Evolutionary conservation across 2,113 vertebrate genomes (phyloP).

Genomic region (Hippocampus comes): DNA sequence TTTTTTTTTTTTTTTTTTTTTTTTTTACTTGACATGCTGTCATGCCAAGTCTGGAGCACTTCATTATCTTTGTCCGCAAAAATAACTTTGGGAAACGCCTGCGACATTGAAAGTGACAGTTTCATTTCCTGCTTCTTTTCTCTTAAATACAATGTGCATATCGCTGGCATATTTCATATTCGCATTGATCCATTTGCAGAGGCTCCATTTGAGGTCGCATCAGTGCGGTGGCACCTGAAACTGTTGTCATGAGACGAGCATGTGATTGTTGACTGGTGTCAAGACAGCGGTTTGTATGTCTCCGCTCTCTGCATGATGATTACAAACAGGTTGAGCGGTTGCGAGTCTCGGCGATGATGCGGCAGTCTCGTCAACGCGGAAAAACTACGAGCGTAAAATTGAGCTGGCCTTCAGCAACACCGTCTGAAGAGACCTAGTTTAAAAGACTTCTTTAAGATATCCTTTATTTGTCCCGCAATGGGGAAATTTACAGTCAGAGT

Average conservation of each 20-base stretch:
- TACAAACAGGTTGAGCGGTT: neutral
- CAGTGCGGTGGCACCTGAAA: conserved; percentile 38
- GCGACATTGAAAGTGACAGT: conserved; percentile 67
- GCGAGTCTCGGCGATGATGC: neutral
- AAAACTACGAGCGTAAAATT: too few species aligned
- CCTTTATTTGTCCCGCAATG: too few species aligned
- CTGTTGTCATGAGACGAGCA: conserved; percentile 3
- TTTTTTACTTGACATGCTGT: conserved; percentile 58
- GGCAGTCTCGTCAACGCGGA: neutral
- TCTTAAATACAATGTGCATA: conserved; percentile 59
- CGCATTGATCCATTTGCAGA: conserved; percentile 50
- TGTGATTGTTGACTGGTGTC: conserved; percentile 23
- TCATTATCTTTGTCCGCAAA: conserved; percentile 55
- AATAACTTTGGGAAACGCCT: conserved; percentile 58
- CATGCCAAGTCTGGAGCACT: conserved; percentile 53
- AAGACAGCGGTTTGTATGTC: conserved; percentile 30
- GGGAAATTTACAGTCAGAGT: too few species aligned
- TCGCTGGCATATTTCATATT: conserved; percentile 57
- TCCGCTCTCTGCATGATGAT: conserved; percentile 39
- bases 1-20: conserved; percentile 2
- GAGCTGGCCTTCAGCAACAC: too few species aligned
- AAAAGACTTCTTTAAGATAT: too few species aligned
- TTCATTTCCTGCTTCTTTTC: conserved; percentile 64
- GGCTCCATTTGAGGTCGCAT: conserved; percentile 30
- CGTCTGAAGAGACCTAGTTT: too few species aligned